Conservation (phyloP, 2,888 invertebrate species). For the Sarcophaga carnaria region DNA sequence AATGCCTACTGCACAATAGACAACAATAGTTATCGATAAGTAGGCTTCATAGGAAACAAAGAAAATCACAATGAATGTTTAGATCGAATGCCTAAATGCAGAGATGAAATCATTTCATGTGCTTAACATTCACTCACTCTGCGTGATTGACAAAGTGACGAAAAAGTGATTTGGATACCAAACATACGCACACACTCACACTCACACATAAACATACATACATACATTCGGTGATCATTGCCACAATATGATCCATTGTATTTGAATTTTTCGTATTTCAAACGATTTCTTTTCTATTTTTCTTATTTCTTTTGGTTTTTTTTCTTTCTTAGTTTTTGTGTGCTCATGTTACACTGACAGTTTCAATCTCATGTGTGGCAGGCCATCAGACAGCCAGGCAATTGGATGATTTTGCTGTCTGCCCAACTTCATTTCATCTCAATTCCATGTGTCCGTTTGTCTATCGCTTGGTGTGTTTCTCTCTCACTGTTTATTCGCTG, state of each 20-base stretch:
- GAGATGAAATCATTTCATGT: slow-evolving; percentile 42
- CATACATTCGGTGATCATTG: background rate
- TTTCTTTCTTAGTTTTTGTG: slow-evolving; percentile 1
- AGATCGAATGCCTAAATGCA: slow-evolving; percentile 15
- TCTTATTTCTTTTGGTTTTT: background rate
- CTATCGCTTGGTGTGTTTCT: background rate
- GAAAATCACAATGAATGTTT: slow-evolving; percentile 29
- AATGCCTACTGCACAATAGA: slow-evolving; percentile 25
- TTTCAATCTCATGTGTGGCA: slow-evolving; percentile 1
- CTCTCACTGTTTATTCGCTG: slow-evolving; percentile 40
- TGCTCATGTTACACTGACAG: slow-evolving; percentile 57
- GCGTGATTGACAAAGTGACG: slow-evolving; percentile 64
- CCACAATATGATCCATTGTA: slow-evolving; percentile 37
- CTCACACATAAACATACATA: background rate
- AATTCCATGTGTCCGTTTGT: background rate
- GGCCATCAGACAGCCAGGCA: background rate
- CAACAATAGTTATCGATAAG: slow-evolving; percentile 3
- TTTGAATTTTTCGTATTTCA: slow-evolving; percentile 12
- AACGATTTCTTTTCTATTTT: slow-evolving; percentile 9
- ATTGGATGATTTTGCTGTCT: slow-evolving; percentile 12
- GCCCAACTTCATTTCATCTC: background rate
- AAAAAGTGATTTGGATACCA: slow-evolving; percentile 42
- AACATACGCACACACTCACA: slow-evolving; percentile 8
- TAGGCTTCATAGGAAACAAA: background rate
- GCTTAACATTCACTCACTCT: background rate